These are phyloP conservation scores for Heterohyrax brucei DNA, from an alignment of 2,797 vertebrate species.

Conservation along the genomic window DNA sequence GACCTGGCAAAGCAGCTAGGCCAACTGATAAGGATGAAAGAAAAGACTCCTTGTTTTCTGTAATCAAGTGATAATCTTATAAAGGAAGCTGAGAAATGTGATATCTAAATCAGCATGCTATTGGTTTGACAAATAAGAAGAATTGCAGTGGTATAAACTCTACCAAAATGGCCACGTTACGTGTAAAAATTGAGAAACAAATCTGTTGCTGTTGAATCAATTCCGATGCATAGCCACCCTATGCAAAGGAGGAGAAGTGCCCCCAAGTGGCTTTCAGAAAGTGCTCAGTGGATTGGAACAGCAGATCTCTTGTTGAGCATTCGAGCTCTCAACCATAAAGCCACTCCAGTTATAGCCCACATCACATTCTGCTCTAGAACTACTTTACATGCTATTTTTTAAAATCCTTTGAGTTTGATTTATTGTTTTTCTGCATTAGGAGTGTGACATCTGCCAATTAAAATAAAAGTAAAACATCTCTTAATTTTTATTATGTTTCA, in stretches of 20 bases:
- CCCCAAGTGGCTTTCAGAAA: no score
- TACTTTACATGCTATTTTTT: not conserved
- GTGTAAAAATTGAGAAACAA: not conserved
- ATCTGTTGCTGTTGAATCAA: no score
- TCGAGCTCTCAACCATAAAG: no score
- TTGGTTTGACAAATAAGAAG: conserved; percentile 73
- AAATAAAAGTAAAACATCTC: not conserved
- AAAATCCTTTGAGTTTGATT: not conserved
- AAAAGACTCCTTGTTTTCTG: not conserved
- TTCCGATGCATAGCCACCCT: no score
- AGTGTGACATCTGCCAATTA: not conserved
- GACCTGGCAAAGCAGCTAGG: conserved; percentile 17
- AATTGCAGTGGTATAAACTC: not conserved
- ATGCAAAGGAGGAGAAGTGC: no score
- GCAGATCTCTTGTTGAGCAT: no score
- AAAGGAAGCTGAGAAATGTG: conserved; percentile 66
- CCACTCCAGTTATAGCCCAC: not conserved
- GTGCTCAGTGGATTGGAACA: no score
- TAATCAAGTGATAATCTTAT: conserved; percentile 66
- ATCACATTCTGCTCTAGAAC: not conserved
- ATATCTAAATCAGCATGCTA: conserved; percentile 64
- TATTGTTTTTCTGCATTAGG: not conserved
- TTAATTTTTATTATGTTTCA: no score
- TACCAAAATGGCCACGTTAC: not conserved
- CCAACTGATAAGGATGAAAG: conserved; percentile 25